Conservation (phyloP, 1,140 invertebrate genomes). For the Metaphire vulgaris region DNA sequence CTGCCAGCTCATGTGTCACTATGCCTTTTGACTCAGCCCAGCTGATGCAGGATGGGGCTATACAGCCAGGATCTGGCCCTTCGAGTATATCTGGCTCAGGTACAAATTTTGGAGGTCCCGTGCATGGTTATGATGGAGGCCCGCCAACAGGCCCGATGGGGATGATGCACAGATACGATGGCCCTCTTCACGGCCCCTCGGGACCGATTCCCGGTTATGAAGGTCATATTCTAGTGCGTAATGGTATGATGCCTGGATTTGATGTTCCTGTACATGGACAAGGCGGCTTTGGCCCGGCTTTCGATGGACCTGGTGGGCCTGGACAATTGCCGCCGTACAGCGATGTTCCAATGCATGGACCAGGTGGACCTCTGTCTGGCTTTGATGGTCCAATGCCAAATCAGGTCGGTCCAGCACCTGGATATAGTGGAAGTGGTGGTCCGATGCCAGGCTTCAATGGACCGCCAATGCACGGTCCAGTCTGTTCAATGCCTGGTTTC, state of each 20-base stretch:
- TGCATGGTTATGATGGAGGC: constrained; percentile 31
- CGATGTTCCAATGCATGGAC: constrained; percentile 5
- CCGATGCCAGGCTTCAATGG: constrained; percentile 43
- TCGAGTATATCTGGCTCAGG: constrained; percentile 36
- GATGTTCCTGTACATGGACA: constrained; percentile 16
- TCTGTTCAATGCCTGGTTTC: constrained; percentile 12
- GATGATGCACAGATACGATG: constrained; percentile 35
- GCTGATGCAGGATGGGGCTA: constrained; percentile 24
- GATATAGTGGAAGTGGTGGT: constrained; percentile 4
- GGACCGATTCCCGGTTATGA: constrained; percentile 35
- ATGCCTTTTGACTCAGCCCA: constrained; percentile 23
- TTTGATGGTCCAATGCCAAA: background rate
- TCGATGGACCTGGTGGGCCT: background rate
- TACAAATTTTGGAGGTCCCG: constrained; percentile 35
- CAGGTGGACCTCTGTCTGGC: background rate
- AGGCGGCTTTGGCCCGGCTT: background rate
- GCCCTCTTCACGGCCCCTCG: constrained; percentile 40
- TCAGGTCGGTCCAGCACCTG: constrained; percentile 10
- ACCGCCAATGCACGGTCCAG: constrained; percentile 38
- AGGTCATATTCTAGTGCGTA: background rate
- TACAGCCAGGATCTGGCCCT: constrained; percentile 35
- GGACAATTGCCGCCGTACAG: background rate
- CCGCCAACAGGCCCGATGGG: constrained; percentile 29
- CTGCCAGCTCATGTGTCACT: background rate
- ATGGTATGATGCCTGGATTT: constrained; percentile 27